Percentiles rank a stretch among this genome's conserved stretches.
phyloP scores from a whole-genome alignment of 2,888 invertebrate species.

The Diadegma fenestrale region DNA sequence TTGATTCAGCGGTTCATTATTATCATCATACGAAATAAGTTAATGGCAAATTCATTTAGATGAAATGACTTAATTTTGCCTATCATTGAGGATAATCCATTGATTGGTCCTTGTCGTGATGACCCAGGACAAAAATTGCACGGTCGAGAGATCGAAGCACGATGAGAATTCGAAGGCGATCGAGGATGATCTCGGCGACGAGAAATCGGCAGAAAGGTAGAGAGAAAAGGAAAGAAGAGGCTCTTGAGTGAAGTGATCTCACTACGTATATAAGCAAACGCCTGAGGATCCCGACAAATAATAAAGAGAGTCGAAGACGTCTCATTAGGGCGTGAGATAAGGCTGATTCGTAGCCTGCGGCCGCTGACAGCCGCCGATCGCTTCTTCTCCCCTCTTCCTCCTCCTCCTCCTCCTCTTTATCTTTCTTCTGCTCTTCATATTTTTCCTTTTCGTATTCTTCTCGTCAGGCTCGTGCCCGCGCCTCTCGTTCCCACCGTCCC shows the following conservation, averaged over 20 bases:
- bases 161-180: slow-evolving; percentile 56
- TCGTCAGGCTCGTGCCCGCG: slow-evolving; percentile 55
- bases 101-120: slow-evolving; percentile 43
- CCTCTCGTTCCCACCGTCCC: slow-evolving; percentile 48
- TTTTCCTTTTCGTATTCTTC: slow-evolving; percentile 40
- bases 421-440: slow-evolving; percentile 67
- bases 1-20: slow-evolving; percentile 23
- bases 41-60: slow-evolving; percentile 56
- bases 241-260: slow-evolving; percentile 54
- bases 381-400: slow-evolving; percentile 71
- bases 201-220: slow-evolving; percentile 22
- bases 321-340: slow-evolving; percentile 80
- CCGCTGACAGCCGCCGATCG: slow-evolving; percentile 66
- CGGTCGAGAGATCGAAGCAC: slow-evolving; percentile 35
- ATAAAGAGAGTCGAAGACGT: slow-evolving; percentile 80
- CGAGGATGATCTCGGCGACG: slow-evolving; percentile 48
- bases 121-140: slow-evolving; percentile 46
- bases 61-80: slow-evolving; percentile 57
- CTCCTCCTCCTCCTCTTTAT: slow-evolving; percentile 18
- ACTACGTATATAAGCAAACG: slow-evolving; percentile 55
- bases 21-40: slow-evolving; percentile 38
- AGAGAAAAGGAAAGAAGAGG: slow-evolving; percentile 27
- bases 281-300: slow-evolving; percentile 73
- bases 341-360: slow-evolving; percentile 68
- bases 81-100: slow-evolving; percentile 46